Conservation (phyloP, 2,113 vertebrate species). For the Ramphastos sulfuratus region DNA sequence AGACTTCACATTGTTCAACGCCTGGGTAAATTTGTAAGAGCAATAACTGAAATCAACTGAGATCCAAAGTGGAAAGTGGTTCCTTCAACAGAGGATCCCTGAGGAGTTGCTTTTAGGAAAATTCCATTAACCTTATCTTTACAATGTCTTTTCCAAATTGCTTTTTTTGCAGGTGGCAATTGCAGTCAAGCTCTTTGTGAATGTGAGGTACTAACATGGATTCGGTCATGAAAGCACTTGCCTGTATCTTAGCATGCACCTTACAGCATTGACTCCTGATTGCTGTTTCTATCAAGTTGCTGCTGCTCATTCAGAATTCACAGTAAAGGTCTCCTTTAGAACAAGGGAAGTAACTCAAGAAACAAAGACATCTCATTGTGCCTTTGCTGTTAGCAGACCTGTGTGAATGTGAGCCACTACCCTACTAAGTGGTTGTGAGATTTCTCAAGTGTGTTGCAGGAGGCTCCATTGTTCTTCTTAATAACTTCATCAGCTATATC, state of each 20-base stretch:
- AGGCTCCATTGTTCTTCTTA: not conserved
- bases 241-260: not conserved
- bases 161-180: constrained; percentile 34
- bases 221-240: not conserved
- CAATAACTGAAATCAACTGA: constrained; percentile 28
- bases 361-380: not conserved
- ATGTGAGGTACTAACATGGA: not conserved
- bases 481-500: not conserved
- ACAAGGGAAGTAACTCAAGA: not conserved
- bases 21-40: not conserved
- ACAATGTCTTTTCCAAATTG: constrained; percentile 38
- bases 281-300: not conserved
- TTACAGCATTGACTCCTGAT: not conserved
- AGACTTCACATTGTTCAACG: not conserved
- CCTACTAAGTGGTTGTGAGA: not conserved
- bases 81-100: constrained; percentile 2
- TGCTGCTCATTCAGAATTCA: not conserved
- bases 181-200: constrained; percentile 15
- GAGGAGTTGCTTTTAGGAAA: constrained; percentile 33
- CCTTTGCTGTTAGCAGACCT: not conserved
- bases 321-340: not conserved
- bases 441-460: not conserved
- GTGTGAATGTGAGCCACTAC: not conserved
- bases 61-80: not conserved
- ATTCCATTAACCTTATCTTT: constrained; percentile 56